Conservation (phyloP, 2,113 vertebrate species). For the Chaetodon trifascialis region DNA sequence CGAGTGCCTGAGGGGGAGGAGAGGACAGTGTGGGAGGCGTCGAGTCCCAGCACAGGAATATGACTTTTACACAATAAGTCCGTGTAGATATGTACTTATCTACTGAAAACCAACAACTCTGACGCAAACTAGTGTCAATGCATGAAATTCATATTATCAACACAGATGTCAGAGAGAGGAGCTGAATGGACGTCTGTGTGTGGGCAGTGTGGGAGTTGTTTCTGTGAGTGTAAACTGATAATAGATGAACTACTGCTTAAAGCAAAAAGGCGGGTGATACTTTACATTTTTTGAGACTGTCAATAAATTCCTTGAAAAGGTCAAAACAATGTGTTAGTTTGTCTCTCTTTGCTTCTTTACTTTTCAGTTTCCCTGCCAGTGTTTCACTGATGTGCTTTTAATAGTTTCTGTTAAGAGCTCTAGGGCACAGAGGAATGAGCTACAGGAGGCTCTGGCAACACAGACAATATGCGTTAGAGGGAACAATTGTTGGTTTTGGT, state of each 20-base stretch:
- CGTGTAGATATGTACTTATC: conserved; percentile 30
- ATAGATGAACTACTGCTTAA: conserved; percentile 57
- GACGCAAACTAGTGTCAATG: conserved; percentile 49
- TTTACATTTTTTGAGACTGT: not conserved
- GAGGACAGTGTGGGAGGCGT: not conserved
- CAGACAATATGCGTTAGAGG: not conserved
- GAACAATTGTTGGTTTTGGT: not conserved
- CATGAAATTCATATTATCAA: conserved; percentile 57
- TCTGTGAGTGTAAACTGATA: conserved; percentile 60
- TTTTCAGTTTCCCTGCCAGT: not conserved
- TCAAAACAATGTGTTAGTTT: not conserved
- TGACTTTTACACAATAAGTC: conserved; percentile 37
- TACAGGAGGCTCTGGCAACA: not conserved
- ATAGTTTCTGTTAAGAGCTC: not conserved
- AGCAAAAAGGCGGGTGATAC: conserved; percentile 14
- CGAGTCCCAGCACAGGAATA: conserved; percentile 27
- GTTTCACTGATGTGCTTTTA: too few species aligned
- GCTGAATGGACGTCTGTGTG: conserved; percentile 70
- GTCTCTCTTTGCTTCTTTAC: not conserved
- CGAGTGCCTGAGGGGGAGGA: conserved; percentile 85
- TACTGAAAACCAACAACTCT: conserved; percentile 31
- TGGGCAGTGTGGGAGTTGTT: conserved; percentile 59
- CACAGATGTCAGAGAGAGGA: conserved; percentile 71
- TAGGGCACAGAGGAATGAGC: not conserved
- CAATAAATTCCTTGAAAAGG: not conserved